Evolutionary conservation across 1,140 invertebrate genomes (phyloP).

Genomic region (Anagrus nilaparvatae): DNA sequence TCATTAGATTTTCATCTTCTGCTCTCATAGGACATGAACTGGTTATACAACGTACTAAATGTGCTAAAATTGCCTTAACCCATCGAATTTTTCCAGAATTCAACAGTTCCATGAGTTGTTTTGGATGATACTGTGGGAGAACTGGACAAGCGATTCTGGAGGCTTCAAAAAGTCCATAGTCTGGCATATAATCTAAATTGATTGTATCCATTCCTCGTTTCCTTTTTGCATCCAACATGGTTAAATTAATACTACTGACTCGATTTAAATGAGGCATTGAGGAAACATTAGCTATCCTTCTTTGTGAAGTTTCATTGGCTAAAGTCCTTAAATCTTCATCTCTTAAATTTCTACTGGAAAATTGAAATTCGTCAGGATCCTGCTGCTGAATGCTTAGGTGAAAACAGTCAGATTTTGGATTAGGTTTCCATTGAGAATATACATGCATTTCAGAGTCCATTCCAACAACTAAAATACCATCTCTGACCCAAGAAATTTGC

Average conservation of each 20-base stretch:
- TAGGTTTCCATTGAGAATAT: constrained; percentile 94
- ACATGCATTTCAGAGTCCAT: constrained; percentile 99
- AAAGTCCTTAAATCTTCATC: constrained; percentile 70
- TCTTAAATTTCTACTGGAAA: constrained; percentile 64
- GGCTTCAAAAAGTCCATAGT: constrained; percentile 93
- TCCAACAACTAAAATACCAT: constrained; percentile 94
- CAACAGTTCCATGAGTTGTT: constrained; percentile 95
- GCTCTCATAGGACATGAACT: constrained; percentile 48
- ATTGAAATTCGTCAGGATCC: constrained; percentile 52
- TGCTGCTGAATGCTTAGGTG: constrained; percentile 38
- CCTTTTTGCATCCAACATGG: constrained; percentile 61
- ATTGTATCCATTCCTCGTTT: constrained; percentile 48
- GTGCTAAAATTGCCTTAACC: constrained; percentile 95
- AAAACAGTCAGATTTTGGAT: constrained; percentile 42
- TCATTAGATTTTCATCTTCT: constrained; percentile 52
- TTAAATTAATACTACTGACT: constrained; percentile 72
- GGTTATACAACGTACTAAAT: constrained; percentile 80
- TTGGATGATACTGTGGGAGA: constrained; percentile 98
- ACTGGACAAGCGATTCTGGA: constrained; percentile 93
- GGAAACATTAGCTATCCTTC: constrained; percentile 56
- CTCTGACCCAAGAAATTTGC: constrained; percentile 96
- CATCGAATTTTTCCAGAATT: constrained; percentile 96
- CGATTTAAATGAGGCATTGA: constrained; percentile 71
- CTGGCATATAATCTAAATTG: constrained; percentile 69
- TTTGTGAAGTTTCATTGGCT: constrained; percentile 58